Evolutionary conservation across 1,140 invertebrate species (phyloP).

Genomic region (Metaphire vulgaris): DNA sequence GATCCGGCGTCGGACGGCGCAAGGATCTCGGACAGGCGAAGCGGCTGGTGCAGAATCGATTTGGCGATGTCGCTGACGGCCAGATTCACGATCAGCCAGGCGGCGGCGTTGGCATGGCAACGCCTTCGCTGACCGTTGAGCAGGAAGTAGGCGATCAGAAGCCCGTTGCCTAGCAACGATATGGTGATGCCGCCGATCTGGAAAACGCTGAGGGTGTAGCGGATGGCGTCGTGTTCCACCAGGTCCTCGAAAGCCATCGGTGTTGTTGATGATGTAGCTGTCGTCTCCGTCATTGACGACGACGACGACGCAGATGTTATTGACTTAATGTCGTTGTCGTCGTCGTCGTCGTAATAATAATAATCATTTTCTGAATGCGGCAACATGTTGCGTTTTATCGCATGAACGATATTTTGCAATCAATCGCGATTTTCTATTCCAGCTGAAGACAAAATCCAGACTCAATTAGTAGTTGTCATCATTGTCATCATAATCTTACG

Average conservation of each 20-base stretch:
- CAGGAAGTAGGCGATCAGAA: slow-evolving; percentile 4
- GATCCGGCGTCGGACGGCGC: not conserved
- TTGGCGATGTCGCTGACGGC: slow-evolving; percentile 8
- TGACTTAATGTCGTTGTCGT: no score
- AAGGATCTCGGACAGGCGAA: not conserved
- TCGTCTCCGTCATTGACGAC: not conserved
- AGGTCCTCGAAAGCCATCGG: not conserved
- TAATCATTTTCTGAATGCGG: no score
- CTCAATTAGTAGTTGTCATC: no score
- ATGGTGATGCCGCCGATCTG: not conserved
- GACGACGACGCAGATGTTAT: no score
- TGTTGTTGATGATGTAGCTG: not conserved
- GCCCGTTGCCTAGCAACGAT: not conserved
- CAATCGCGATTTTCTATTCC: no score
- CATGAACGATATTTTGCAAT: no score
- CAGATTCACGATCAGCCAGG: slow-evolving; percentile 9
- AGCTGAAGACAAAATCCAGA: no score
- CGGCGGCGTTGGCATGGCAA: not conserved
- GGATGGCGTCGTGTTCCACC: not conserved
- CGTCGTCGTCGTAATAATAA: no score
- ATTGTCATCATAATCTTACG: no score
- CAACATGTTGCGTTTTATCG: no score
- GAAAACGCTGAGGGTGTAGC: not conserved
- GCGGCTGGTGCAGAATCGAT: not conserved
- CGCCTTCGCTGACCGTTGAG: not conserved